These are phyloP conservation scores for Parnassius orleans DNA, from an alignment of 2,888 invertebrate species.

Conservation along the genomic window DNA sequence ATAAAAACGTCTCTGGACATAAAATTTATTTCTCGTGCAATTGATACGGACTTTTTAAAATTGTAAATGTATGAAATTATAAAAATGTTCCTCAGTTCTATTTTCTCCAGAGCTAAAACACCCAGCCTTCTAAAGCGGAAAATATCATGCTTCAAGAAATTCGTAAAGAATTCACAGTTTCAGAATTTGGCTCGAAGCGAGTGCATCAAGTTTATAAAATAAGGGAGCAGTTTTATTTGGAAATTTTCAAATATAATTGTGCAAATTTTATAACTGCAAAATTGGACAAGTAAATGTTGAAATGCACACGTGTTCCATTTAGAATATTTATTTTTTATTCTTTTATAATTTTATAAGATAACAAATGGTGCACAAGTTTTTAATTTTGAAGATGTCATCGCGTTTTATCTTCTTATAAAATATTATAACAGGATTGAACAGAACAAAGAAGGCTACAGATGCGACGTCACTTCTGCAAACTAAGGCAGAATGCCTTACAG, in stretches of 20 bases:
- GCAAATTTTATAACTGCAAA: too few relatives aligned
- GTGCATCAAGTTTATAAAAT: constrained; percentile 1
- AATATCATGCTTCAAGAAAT: constrained; percentile 15
- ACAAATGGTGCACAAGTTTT: too few relatives aligned
- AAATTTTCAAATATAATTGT: neutral
- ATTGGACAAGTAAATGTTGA: too few relatives aligned
- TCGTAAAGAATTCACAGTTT: neutral
- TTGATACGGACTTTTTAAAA: neutral
- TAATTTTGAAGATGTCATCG: too few relatives aligned
- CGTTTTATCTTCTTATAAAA: too few relatives aligned
- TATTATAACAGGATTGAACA: too few relatives aligned
- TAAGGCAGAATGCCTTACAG: too few relatives aligned
- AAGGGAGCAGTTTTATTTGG: neutral
- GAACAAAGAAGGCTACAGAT: too few relatives aligned
- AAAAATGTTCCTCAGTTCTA: neutral
- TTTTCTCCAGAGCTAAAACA: constrained; percentile 10
- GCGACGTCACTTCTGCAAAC: too few relatives aligned
- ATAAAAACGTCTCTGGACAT: neutral
- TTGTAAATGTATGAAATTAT: neutral
- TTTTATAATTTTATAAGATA: too few relatives aligned
- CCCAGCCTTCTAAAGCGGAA: constrained; percentile 10
- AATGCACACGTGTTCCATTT: too few relatives aligned
- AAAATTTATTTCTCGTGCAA: neutral
- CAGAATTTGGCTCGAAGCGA: constrained; percentile 5
- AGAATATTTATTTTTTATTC: too few relatives aligned